Evolutionary conservation across 1,140 invertebrate genomes (phyloP).

Genomic region (Drosophila parvula): DNA sequence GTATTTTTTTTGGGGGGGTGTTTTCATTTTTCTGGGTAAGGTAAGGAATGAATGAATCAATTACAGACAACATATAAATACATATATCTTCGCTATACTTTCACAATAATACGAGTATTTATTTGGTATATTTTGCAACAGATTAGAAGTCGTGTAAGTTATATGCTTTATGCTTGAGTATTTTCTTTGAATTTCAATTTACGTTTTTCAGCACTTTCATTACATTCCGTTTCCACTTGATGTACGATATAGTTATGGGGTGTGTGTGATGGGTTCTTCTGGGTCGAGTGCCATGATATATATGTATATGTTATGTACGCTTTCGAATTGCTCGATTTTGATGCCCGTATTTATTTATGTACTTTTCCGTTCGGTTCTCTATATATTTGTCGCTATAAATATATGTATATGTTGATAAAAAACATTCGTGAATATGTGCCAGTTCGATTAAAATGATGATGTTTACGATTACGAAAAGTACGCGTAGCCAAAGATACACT

Average conservation of each 20-base stretch:
- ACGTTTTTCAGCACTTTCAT: slow-evolving; percentile 57
- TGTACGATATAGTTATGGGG: slow-evolving; percentile 54
- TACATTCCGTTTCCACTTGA: slow-evolving; percentile 25
- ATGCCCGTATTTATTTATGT: slow-evolving; percentile 47
- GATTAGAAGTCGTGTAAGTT: slow-evolving; percentile 53
- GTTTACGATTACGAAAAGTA: slow-evolving; percentile 56
- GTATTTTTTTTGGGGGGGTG: slow-evolving; percentile 7
- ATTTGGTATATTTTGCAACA: slow-evolving; percentile 71
- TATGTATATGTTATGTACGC: slow-evolving; percentile 6
- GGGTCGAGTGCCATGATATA: slow-evolving; percentile 57
- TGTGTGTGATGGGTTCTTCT: slow-evolving; percentile 25
- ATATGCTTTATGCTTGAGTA: slow-evolving; percentile 60
- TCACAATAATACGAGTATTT: slow-evolving; percentile 78
- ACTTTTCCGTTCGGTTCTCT: slow-evolving; percentile 39
- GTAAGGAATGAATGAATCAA: slow-evolving; percentile 23
- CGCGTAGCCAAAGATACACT: slow-evolving; percentile 59
- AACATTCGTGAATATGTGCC: slow-evolving; percentile 67
- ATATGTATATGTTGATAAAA: slow-evolving; percentile 50
- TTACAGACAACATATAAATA: slow-evolving; percentile 71
- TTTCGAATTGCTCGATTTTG: slow-evolving; percentile 23
- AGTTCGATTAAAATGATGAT: slow-evolving; percentile 72
- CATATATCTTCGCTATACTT: slow-evolving; percentile 58
- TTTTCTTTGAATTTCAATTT: slow-evolving; percentile 52
- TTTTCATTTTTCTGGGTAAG: not conserved
- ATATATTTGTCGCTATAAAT: slow-evolving; percentile 60